Evolutionary conservation across 2,888 invertebrate genomes (phyloP), one percentile per base, ranked within the genome.

Genomic region (Noctua janthina): DNA sequence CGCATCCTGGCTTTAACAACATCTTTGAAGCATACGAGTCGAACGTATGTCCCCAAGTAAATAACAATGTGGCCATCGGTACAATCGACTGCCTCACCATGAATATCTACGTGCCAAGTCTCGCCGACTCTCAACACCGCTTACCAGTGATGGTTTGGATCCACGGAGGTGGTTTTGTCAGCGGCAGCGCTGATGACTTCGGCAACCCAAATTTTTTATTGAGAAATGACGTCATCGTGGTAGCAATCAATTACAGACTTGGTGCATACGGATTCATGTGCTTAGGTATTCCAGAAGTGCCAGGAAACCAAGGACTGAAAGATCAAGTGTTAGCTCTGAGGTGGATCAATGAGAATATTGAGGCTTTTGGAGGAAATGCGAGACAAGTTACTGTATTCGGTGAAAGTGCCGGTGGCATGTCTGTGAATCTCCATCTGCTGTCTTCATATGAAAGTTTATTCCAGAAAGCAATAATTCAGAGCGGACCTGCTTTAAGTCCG

Each of bases 281-380:
- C 29, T n/a, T 88, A 0, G 84, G 82, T 23, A 82, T 79, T 43
- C 89, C 90, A 6, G 90, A 91, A 11, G 88, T 92, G 8, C 91
- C 93, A 7, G 93, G 93, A 6, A 93, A 93, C 78, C 92, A 92
- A 81, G 93, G 93, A 10, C 74, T 93, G 5, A 93, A 92, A 82
- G 93, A 93, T 70, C 92, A 92, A 74, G 68, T 90, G 0, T 54
- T 91, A 49, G 93, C 92, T 20, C 54, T 93, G 20, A 84, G 88
- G n/a, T 93, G 93, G 93, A 85, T 93, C 7, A 90, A 91, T 20
- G 86, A 90, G 1, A 93, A 93, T 79, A 93, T 93, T 20, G 88
- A 75, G 23, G 73, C 85, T 29, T 93, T 93, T 59, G 92, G 93
- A 20, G 93, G 93, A 2, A 84, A 93, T 77, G 49, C 83, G 0